Evolutionary conservation across 2,797 vertebrate species (phyloP), one percentile per base, ranked within the genome.

Genomic region (Smutsia gigantea): DNA sequence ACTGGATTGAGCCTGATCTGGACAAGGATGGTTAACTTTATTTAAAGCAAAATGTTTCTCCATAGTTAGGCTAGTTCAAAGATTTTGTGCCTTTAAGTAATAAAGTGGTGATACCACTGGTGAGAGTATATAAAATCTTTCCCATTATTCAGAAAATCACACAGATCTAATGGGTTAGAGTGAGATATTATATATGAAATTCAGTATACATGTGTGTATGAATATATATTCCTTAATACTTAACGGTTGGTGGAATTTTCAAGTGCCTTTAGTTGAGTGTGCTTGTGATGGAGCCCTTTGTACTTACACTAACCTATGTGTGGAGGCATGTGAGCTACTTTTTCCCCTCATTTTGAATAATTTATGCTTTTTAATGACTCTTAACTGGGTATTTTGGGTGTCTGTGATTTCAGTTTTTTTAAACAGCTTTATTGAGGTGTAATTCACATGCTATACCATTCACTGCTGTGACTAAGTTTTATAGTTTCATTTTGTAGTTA

Each of bases 391-490:
- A 34, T 5, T 81, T 88, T 75, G 31, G 59, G 31, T 94, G 78
- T 79, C 34, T 37, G 5, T 91, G 34, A 55, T 61, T 90, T 95
- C 51, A 53, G 12, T 69, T 84, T 87, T 93, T 94, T 34, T 1
- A 34, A 97, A 61, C 2, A 82, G 17, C 11, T 95, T 91, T 75
- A 74, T 93, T 96, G 86, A 74, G 63, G 71, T 86, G 39, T 21
- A 96, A 39, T 72, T 95, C 13, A 51, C 23, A 72, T 42, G 61
- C 21, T 10, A n/a, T 57, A n/a, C 2, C 78, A 19, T 82, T 92
- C 46, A 64, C 31, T 57, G 63, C n/a, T 95, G 15, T 97, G 59
- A 68, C 4, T 77, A 66, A 86, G 57, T 93, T 97, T 95, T 96
- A 82, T 14, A 91, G 14, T 79, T 72, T 29, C 23, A 68, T 84